These are phyloP conservation scores for Aphis craccivora DNA, from an alignment of 1,140 invertebrate species.

Conservation along the genomic window DNA sequence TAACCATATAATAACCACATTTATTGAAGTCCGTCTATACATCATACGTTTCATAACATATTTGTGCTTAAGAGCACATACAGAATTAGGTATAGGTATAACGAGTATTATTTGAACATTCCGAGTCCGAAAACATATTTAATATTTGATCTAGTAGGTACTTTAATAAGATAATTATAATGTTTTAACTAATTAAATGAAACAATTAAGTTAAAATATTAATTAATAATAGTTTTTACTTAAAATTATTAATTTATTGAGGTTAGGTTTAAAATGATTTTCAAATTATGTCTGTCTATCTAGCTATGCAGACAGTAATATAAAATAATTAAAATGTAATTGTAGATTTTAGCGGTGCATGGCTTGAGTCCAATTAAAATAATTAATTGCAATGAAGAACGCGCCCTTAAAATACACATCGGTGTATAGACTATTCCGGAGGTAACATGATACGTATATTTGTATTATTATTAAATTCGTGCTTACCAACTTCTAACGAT, in stretches of 20 bases:
- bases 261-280: neutral
- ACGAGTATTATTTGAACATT: neutral
- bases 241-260: neutral
- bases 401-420: constrained; percentile 31
- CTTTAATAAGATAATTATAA: neutral
- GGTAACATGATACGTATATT: constrained; percentile 31
- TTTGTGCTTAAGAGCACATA: neutral
- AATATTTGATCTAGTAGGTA: neutral
- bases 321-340: constrained; percentile 40
- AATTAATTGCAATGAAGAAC: constrained; percentile 39
- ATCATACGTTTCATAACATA: neutral
- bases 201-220: neutral
- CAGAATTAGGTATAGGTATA: neutral
- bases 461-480: constrained; percentile 15
- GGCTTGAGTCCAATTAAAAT: constrained; percentile 39
- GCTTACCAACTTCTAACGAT: neutral
- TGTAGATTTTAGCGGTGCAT: neutral
- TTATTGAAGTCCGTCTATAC: neutral
- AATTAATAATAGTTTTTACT: neutral
- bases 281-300: neutral
- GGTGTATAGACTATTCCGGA: neutral
- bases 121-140: neutral
- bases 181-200: neutral
- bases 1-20: neutral
- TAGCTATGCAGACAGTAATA: neutral